Base-by-base conservation (phyloP, 2,888 invertebrate genomes). In the Diabrotica balteata region DNA sequence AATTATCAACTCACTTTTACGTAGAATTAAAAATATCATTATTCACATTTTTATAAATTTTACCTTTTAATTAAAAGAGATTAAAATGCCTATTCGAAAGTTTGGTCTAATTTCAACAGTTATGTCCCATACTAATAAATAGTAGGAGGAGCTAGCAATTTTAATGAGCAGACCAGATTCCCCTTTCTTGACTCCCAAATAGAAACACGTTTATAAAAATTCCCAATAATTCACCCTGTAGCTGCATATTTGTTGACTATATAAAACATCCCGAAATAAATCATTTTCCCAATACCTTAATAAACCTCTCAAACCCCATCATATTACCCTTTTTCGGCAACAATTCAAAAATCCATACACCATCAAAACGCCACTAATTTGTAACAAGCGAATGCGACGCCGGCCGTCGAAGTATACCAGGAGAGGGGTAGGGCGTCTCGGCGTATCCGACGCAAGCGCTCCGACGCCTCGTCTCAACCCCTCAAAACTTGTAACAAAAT, bases 281-380 rank as follows among this genome's bases (percentile, higher is more conserved):
- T 32, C 54, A 43, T 8, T n/a, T 53, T 43, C n/a, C 44, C 55
- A 55, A 11, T 11, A 57, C 32, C 17, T 45, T 8, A 57, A 57
- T 57, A 45, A 57, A 46, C 45, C 17, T 22, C 7, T 45, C 9
- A 11, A 57, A 45, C 55, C 55, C 45, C 17, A 64, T 66, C 67
- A 64, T 65, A 70, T 72, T 66, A 69, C 64, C 52, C 52, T 64
- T 80, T 79, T 77, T 75, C 60, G 80, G 81, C 80, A 81, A 81
- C 82, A 82, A 82, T 83, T 83, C 82, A 82, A 83, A 83, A 83
- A 83, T 83, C 83, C 80, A 83, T 83, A 83, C 80, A 78, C 82
- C 83, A 81, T 83, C 83, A 83, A 83, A 83, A 83, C 79, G 82
- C 82, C 81, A 83, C 83, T 83, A 84, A 84, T 84, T 84, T 82